Evolutionary conservation across 2,888 invertebrate genomes (phyloP), one percentile per base, ranked within the genome.

Genomic region (Lissocephala sabroskyi): DNA sequence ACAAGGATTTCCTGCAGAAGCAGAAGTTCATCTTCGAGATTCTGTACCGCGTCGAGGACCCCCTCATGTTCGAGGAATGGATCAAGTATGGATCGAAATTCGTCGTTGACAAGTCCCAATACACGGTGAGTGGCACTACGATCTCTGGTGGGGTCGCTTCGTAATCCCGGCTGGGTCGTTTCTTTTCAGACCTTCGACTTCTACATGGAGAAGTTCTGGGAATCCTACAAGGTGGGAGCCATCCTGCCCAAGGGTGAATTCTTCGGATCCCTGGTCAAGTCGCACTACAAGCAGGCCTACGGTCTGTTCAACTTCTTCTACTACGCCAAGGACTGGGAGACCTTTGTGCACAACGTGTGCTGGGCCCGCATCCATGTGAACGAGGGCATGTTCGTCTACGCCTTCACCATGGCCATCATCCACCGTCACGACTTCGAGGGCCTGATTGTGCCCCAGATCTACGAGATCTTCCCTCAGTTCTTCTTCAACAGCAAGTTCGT

Each of bases 401-500:
- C 91, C 9, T 83, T 91, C 59, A 88, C 89, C 41, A 86, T 88
- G 52, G 90, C 92, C 52, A 86, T 91, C 41, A 87, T 91, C 80
- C 91, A 92, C 80, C 88, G 91, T 41, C 79, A 82, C 4, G 92
- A 92, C 77, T 88, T 89, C 81, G 85, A 86, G 50, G 90, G 90
- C 40, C 85, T 93, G 59, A 86, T 88, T 37, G 81, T 93, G 16
- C 93, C 93, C 17, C 88, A 92, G 18, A 88, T 89, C 33, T 93
- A 93, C 79, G 94, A 94, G 84, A 88, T 93, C 81, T 88, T 89
- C 84, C 94, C 94, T 2, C 89, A 91, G 82, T 88, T 89, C 84
- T 93, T 92, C 86, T 89, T 92, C 79, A 90, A 91, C 84, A 86
- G 88, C 65, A 88, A 91, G 70, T 86, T 91, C 67, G 89, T 93